Conservation (phyloP, 2,888 invertebrate genomes). For the Noctua comes region DNA sequence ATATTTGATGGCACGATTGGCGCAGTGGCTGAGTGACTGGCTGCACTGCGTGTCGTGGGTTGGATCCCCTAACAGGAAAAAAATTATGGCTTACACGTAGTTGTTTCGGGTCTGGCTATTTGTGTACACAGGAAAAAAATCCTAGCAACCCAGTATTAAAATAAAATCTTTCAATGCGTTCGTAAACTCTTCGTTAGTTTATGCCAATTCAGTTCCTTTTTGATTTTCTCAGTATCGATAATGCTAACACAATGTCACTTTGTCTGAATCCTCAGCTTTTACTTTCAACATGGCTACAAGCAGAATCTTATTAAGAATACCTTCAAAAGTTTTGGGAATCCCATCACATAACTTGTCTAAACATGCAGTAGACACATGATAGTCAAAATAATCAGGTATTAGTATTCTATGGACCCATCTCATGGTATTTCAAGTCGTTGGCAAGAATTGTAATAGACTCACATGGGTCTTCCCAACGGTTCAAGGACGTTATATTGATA, state of each 20-base stretch:
- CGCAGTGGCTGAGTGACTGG: not conserved
- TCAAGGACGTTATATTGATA: slow-evolving; percentile 56
- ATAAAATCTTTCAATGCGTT: no score
- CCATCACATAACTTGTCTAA: slow-evolving; percentile 22
- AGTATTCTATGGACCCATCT: slow-evolving; percentile 58
- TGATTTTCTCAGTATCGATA: not conserved
- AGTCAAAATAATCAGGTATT: slow-evolving; percentile 57
- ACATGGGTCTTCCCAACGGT: slow-evolving; percentile 56
- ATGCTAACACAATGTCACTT: not conserved
- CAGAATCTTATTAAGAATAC: not conserved
- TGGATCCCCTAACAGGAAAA: not conserved
- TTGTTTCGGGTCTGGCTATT: not conserved
- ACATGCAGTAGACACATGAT: slow-evolving; percentile 30
- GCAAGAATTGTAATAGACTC: slow-evolving; percentile 46
- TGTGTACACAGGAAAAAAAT: no score
- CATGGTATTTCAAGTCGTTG: slow-evolving; percentile 62
- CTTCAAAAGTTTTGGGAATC: slow-evolving; percentile 36
- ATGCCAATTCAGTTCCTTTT: no score
- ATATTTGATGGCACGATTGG: not conserved
- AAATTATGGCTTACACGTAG: not conserved
- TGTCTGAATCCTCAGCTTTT: not conserved
- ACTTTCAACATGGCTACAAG: not conserved
- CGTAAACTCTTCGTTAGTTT: not conserved
- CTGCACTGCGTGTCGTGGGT: not conserved
- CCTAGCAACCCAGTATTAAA: no score